Evolutionary conservation across 2,113 vertebrate species (phyloP), one percentile per base, ranked within the genome.

Genomic region (Corvus cornix): DNA sequence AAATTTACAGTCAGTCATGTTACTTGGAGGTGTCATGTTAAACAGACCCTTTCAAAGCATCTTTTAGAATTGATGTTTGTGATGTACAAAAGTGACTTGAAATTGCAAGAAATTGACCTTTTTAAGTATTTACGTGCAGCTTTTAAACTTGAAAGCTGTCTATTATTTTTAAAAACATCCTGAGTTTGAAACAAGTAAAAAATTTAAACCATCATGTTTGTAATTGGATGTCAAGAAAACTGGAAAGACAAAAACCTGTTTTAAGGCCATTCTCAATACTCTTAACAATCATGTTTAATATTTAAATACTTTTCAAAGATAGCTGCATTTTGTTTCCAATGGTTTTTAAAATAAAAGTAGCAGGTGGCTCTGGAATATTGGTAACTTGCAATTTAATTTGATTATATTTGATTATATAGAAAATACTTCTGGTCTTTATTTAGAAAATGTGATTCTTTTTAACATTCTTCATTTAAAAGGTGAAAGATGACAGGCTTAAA

Each of bases 221-320:
- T 97, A 97, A 97, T 81, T 95, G 79, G 68, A 90, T 72, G 72
- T 93, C 82, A 95, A 93, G 87, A 92, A 97, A 95, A 93, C 83
- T 80, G 82, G 95, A 95, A 97, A 97, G 93, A 60, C 60, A 94
- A 37, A 79, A 89, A 73, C 31, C 58, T 88, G 72, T 95, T 93
- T 93, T 79, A 94, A 91, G 84, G 60, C 46, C 27, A 41, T 96
- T 95, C n/a, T 91, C 44, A 18, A 44, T 93, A 89, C 28, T 76
- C 18, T n/a, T 90, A 93, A 87, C 39, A 92, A 22, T 77, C 0
- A 0, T 74, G 33, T 94, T 96, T 91, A 90, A 83, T 96, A 86
- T 93, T 95, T 93, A 93, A 90, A 43, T 80, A 93, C 63, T 60
- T 93, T 90, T 74, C 39, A 48, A 78, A 94, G 59, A 81, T 76